A percentile compares a stretch with the other conserved stretches of the same genome.
Conservation (phyloP, 2,888 invertebrate genomes). For the Troides oblongomaculatus region DNA sequence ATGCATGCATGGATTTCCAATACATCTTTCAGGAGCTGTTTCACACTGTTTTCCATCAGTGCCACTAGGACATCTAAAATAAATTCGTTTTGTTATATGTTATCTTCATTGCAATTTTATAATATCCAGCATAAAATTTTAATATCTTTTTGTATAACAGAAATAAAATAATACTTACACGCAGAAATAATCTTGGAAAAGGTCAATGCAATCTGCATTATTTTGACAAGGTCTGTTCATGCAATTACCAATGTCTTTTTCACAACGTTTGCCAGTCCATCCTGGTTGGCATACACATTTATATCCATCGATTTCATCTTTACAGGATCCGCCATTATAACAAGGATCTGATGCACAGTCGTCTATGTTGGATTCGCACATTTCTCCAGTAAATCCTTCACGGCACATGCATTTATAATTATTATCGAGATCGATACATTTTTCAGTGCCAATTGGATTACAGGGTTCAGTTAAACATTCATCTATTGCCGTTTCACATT, state of each 20-base stretch:
- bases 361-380: conserved; percentile 92
- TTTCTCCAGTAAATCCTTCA: conserved; percentile 90
- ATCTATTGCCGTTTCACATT: conserved; percentile 95
- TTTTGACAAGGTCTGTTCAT: conserved; percentile 94
- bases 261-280: conserved; percentile 93
- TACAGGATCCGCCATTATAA: conserved; percentile 92
- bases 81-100: not conserved
- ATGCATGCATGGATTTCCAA: conserved; percentile 97
- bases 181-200: conserved; percentile 95
- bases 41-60: conserved; percentile 98
- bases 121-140: not conserved
- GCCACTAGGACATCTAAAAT: conserved; percentile 90
- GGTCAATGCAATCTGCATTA: conserved; percentile 93
- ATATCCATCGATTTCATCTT: conserved; percentile 91
- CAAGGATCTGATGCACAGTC: conserved; percentile 93
- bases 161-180: conserved; percentile 82
- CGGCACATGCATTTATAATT: conserved; percentile 93
- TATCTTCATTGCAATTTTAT: not conserved
- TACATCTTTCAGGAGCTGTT: conserved; percentile 96
- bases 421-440: conserved; percentile 93
- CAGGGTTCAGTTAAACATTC: conserved; percentile 96
- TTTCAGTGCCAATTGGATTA: conserved; percentile 92
- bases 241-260: conserved; percentile 93
- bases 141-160: not conserved
- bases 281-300: conserved; percentile 91